These are phyloP conservation scores for Arctia plantaginis DNA, from an alignment of 2,888 invertebrate genomes.

Conservation along the genomic window DNA sequence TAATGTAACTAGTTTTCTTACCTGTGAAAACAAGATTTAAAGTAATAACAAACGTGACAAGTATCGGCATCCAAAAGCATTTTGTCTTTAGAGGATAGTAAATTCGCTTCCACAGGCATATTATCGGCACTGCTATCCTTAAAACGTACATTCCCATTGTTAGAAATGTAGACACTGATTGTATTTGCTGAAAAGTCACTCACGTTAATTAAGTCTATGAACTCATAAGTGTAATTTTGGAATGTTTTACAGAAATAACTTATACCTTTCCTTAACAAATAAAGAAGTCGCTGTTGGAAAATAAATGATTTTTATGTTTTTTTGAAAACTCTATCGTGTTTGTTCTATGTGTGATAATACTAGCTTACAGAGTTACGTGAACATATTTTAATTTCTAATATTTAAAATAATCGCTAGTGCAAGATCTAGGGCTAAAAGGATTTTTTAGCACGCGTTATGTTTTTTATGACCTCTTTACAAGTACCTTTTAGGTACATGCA, in stretches of 20 bases:
- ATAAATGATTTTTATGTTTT: not conserved
- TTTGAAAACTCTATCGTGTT: too few relatives aligned
- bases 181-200: constrained; percentile 69
- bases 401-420: not conserved
- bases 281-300: not conserved
- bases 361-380: too few relatives aligned
- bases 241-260: not conserved
- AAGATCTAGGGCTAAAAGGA: not conserved
- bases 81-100: constrained; percentile 74
- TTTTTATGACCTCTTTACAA: too few relatives aligned
- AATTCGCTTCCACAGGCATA: constrained; percentile 73
- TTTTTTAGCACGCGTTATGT: not conserved
- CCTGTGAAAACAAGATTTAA: constrained; percentile 85
- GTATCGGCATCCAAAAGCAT: constrained; percentile 77
- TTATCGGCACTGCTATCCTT: constrained; percentile 70
- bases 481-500: too few relatives aligned
- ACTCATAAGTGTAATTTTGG: not conserved
- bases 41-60: constrained; percentile 77
- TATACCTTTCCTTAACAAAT: not conserved
- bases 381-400: not conserved
- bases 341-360: not conserved
- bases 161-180: constrained; percentile 75
- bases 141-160: constrained; percentile 77
- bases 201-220: not conserved
- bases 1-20: constrained; percentile 44